A percentile compares a stretch with the other conserved stretches of the same genome.
These are phyloP conservation scores for Gambusia holbrooki DNA, from an alignment of 2,113 vertebrate species.

Conservation along the genomic window DNA sequence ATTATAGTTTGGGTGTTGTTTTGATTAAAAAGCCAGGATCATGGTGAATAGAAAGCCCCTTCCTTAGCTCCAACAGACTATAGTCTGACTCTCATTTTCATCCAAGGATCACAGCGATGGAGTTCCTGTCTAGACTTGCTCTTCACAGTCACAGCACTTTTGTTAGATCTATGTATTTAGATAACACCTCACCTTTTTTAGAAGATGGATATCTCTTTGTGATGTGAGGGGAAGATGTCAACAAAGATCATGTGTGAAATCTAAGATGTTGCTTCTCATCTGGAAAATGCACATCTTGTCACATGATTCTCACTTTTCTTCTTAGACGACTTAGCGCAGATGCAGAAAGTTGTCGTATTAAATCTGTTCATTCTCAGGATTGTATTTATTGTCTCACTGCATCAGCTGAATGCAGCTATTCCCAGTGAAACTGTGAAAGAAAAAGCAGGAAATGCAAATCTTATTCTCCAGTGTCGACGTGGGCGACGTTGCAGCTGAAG, in stretches of 20 bases:
- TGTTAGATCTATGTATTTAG: constrained; percentile 54
- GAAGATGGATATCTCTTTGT: constrained; percentile 31
- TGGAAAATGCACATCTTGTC: neutral
- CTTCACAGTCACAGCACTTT: constrained; percentile 47
- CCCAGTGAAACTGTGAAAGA: constrained; percentile 38
- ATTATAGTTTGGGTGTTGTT: constrained; percentile 31
- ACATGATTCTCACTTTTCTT: neutral
- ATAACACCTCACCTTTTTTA: constrained; percentile 25
- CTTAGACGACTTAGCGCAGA: neutral
- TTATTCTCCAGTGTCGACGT: constrained; percentile 64
- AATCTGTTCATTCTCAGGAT: neutral
- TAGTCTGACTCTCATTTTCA: constrained; percentile 56
- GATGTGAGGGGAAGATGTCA: neutral
- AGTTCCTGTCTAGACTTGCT: constrained; percentile 63
- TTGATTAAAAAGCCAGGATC: constrained; percentile 50
- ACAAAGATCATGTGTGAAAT: constrained; percentile 2
- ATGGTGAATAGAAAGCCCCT: constrained; percentile 34
- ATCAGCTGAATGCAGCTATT: constrained; percentile 30
- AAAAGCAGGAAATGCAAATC: constrained; percentile 57
- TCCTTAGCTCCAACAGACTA: constrained; percentile 47
- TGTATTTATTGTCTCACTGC: neutral
- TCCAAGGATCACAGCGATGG: constrained; percentile 42
- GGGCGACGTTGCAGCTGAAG: constrained; percentile 48
- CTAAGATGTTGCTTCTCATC: constrained; percentile 1
- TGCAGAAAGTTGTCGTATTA: neutral